These are phyloP conservation scores for Cervus canadensis DNA, from an alignment of 2,113 vertebrate species.

Conservation along the genomic window DNA sequence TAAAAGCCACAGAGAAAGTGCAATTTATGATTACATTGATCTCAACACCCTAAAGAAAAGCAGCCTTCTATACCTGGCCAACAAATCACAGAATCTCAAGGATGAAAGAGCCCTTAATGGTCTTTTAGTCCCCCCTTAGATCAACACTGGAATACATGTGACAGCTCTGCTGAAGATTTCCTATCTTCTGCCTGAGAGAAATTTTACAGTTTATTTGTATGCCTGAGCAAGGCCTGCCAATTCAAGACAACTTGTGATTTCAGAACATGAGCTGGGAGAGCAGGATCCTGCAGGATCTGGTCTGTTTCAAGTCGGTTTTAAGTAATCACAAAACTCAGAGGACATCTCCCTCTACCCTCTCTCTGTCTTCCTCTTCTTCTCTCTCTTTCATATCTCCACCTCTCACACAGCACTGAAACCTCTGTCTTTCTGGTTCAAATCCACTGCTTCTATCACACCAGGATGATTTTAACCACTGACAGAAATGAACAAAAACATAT, in stretches of 20 bases:
- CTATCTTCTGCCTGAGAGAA: background rate
- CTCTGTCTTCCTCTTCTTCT: background rate
- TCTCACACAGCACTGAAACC: background rate
- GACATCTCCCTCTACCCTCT: background rate
- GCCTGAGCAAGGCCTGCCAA: background rate
- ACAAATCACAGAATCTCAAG: background rate
- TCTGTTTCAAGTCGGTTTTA: background rate
- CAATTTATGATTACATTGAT: background rate
- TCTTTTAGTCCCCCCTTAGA: background rate
- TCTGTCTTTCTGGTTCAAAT: background rate
- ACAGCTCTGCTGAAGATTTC: background rate
- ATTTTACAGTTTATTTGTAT: background rate
- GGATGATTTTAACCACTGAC: background rate
- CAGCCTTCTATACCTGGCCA: background rate
- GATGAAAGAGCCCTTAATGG: background rate
- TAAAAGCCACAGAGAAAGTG: slow-evolving; percentile 8
- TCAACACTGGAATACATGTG: background rate
- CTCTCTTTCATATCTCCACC: background rate
- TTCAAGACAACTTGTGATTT: background rate
- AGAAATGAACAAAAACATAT: background rate
- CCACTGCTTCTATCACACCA: background rate
- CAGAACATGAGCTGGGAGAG: background rate
- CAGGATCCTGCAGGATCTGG: background rate
- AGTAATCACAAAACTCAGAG: background rate
- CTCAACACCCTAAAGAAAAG: slow-evolving; percentile 5